These are phyloP conservation scores for Macrobrachium nipponense DNA, from an alignment of 1,140 invertebrate genomes.

Conservation along the genomic window DNA sequence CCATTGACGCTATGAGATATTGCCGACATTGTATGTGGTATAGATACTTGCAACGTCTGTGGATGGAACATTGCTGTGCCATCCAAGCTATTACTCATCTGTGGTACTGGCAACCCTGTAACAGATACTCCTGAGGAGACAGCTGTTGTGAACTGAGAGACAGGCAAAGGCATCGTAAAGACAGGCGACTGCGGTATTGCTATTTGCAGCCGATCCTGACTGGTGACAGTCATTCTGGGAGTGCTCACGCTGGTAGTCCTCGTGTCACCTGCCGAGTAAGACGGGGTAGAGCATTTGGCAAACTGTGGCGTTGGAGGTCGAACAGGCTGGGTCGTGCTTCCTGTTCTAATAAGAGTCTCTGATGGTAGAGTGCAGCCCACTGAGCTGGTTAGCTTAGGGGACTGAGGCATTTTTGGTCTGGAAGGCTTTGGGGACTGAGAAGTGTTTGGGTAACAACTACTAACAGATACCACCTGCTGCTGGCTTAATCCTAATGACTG, in stretches of 20 bases:
- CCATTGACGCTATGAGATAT: no score
- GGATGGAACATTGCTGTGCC: no score
- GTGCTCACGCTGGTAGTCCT: constrained; percentile 1
- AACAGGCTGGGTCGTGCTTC: not conserved
- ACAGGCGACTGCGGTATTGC: not conserved
- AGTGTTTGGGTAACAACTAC: constrained; percentile 17
- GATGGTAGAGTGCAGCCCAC: not conserved
- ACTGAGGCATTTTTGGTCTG: constrained; percentile 21
- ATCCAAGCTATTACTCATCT: no score
- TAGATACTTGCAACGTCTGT: no score
- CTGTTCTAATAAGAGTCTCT: not conserved
- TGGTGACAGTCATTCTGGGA: constrained; percentile 4
- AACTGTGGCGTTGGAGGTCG: constrained; percentile 29
- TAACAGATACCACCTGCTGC: constrained; percentile 10
- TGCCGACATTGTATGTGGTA: no score
- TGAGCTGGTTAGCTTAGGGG: constrained; percentile 3
- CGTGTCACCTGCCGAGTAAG: not conserved
- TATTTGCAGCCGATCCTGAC: no score
- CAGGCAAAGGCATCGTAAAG: not conserved
- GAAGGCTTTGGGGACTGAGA: constrained; percentile 35
- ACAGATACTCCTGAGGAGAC: no score
- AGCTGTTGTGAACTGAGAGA: no score
- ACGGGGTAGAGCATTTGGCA: not conserved
- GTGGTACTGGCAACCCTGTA: no score
- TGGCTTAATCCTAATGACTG: constrained; percentile 19